These are phyloP conservation scores for Hepsetus odoe DNA, from an alignment of 2,113 vertebrate species.

Conservation along the genomic window DNA sequence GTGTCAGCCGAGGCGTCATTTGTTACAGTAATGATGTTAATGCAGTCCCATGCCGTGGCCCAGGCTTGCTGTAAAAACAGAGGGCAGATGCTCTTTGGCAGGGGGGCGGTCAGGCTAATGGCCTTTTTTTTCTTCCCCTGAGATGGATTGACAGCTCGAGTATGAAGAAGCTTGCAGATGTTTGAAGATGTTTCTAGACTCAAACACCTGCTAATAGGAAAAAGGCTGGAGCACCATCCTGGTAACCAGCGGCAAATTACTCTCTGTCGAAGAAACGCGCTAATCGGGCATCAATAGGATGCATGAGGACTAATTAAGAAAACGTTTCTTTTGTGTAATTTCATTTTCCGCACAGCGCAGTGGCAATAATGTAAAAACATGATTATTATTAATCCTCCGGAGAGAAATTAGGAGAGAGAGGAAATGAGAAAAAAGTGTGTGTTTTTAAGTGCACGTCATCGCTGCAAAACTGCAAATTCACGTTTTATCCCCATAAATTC, in stretches of 20 bases:
- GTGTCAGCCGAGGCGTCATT: constrained; percentile 35
- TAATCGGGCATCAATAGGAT: constrained; percentile 11
- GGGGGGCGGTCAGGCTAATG: constrained; percentile 38
- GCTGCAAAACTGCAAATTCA: neutral
- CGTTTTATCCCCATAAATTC: too few relatives aligned
- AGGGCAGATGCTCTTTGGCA: constrained; percentile 45
- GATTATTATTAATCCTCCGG: constrained; percentile 11
- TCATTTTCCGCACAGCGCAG: neutral
- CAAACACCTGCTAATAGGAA: constrained; percentile 22
- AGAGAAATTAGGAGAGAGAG: neutral
- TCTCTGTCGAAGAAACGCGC: too few relatives aligned
- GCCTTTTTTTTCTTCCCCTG: neutral
- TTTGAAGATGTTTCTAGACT: constrained; percentile 11
- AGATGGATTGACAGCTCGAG: constrained; percentile 47
- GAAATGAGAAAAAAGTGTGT: constrained; percentile 2
- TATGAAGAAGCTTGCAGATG: constrained; percentile 25
- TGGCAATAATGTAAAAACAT: neutral
- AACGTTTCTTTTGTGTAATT: constrained; percentile 16
- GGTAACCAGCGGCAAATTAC: too few relatives aligned
- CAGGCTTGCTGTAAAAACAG: constrained; percentile 28
- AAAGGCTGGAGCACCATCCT: too few relatives aligned
- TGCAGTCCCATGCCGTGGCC: constrained; percentile 36
- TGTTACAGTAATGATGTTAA: constrained; percentile 56
- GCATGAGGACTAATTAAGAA: constrained; percentile 16
- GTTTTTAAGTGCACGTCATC: neutral